phyloP scores from a whole-genome alignment of 1,140 invertebrate genomes.

The Euwallacea similis region DNA sequence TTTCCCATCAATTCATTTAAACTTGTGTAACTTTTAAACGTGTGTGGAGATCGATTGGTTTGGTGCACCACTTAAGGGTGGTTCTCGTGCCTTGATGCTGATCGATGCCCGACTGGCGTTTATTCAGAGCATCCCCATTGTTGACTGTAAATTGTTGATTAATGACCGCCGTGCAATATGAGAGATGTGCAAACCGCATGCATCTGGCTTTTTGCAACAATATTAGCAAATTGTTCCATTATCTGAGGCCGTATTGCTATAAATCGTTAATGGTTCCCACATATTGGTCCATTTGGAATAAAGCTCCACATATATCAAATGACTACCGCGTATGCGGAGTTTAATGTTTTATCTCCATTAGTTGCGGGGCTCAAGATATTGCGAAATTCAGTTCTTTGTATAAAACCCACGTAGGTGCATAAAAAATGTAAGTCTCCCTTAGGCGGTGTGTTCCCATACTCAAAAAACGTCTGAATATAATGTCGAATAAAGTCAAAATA shows the following conservation, averaged over 20 bases:
- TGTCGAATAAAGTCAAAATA: background rate
- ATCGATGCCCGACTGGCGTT: too few relatives aligned
- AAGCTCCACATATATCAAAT: slow-evolving; percentile 27
- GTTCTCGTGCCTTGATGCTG: background rate
- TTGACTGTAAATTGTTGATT: background rate
- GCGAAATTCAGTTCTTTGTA: too few relatives aligned
- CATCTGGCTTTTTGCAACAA: slow-evolving; percentile 25
- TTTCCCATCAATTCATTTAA: slow-evolving; percentile 38
- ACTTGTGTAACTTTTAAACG: slow-evolving; percentile 36
- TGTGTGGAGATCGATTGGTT: slow-evolving; percentile 33
- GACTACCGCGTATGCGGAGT: background rate
- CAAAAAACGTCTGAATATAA: too few relatives aligned
- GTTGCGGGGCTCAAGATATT: too few relatives aligned
- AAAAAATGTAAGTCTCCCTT: too few relatives aligned
- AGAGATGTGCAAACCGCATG: slow-evolving; percentile 1
- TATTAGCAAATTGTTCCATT: slow-evolving; percentile 34
- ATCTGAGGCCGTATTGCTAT: slow-evolving; percentile 27
- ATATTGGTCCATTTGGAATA: slow-evolving; percentile 24
- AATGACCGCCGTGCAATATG: background rate
- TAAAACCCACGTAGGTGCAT: too few relatives aligned
- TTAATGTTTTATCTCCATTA: too few relatives aligned
- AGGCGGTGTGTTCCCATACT: too few relatives aligned
- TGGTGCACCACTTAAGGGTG: background rate
- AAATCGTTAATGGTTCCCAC: slow-evolving; percentile 28
- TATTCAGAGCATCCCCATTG: too few relatives aligned